Evolutionary conservation across 2,113 vertebrate genomes (phyloP).

Genomic region (Suncus etruscus): DNA sequence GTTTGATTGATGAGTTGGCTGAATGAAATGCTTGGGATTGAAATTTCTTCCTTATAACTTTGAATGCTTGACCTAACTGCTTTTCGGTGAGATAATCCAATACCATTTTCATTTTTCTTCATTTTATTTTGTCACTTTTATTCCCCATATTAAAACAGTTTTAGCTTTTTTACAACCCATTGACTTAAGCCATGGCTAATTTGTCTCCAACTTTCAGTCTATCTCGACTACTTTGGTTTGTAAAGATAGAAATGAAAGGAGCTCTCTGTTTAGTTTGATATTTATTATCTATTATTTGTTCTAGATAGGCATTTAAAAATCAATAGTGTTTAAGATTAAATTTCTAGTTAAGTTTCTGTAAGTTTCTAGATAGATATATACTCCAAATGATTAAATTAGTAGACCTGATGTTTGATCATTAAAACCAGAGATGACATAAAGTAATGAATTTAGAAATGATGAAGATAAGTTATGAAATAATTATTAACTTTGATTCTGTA

Average conservation of each 20-base stretch:
- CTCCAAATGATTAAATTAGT: conserved; percentile 18
- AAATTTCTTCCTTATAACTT: not conserved
- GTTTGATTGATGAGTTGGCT: conserved; percentile 5
- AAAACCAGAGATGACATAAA: not conserved
- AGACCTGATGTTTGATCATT: not conserved
- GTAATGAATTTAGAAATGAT: not conserved
- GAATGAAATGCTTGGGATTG: not conserved
- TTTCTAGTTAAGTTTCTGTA: not conserved
- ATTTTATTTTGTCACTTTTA: not conserved
- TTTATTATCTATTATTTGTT: not conserved
- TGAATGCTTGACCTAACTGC: not conserved
- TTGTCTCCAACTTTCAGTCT: not conserved
- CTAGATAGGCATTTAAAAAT: not conserved
- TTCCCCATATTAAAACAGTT: not conserved
- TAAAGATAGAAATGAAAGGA: not conserved
- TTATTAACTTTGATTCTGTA: not conserved
- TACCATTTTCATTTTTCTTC: not conserved
- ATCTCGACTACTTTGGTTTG: not conserved
- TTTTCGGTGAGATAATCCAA: not conserved
- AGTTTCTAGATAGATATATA: conserved; percentile 14
- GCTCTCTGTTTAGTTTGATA: not conserved
- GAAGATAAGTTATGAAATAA: not conserved
- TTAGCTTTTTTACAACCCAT: not conserved
- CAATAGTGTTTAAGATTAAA: not conserved
- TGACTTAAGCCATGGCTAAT: not conserved